Evolutionary conservation across 2,888 invertebrate genomes (phyloP), one percentile per base, ranked within the genome.

Genomic region (Dryocosmus kuriphilus): DNA sequence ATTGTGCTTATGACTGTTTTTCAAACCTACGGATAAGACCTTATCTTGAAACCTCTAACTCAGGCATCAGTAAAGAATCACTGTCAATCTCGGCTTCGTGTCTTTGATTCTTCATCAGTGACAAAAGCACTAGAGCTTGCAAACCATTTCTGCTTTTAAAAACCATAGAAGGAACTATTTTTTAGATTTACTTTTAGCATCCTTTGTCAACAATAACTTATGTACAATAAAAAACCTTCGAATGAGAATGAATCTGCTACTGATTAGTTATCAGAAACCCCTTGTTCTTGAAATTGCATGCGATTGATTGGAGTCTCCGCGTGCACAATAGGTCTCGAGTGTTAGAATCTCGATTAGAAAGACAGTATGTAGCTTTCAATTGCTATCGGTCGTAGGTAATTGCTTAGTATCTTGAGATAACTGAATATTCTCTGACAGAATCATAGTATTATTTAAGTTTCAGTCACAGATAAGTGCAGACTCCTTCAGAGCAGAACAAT

Each of bases 1-100:
- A n/a, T 67, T 27, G 9, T 67, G 46, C 41, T 83, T 83, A 83
- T 83, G 81, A 76, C 80, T 81, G 78, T 82, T 82, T 83, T 83
- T 79, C 83, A 79, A 83, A 81, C 80, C 79, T 80, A 79, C 75
- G 79, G 79, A 81, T 74, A 80, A 74, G 46, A 80, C 41, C 46
- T 83, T 83, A 83, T 83, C 83, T 82, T 57, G 55, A 77, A 81
- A 81, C 83, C 78, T 81, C 82, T 82, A 81, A 79, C 79, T 79
- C 79, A 80, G 82, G 81, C 61, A 75, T 77, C 67, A 67, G 79
- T 78, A 79, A 81, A 79, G 80, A 82, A 80, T 81, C 65, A 77
- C 62, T 76, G 79, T 74, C 76, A 80, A 82, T 82, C 82, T 80
- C 83, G 79, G 65, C 74, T 65, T 73, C 74, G 61, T 76, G 74